phyloP scores from a whole-genome alignment of 1,140 invertebrate species.

The Aphidius ervi region DNA sequence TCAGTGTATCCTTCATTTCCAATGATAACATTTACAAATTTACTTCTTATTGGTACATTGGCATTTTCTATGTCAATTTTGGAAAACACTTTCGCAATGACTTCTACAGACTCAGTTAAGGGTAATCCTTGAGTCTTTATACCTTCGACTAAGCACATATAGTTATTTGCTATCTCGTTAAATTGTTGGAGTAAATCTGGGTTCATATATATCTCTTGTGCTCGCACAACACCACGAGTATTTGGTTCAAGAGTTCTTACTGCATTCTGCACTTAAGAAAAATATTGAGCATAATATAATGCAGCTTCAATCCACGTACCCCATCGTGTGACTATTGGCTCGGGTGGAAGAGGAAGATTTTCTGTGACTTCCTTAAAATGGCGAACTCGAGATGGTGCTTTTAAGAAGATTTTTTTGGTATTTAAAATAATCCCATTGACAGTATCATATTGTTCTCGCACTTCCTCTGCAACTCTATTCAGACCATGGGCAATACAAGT shows the following conservation, averaged over 20 bases:
- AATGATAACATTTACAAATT: not conserved
- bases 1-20: not conserved
- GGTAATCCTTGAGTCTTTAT: not conserved
- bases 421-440: constrained; percentile 18
- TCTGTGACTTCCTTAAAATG: constrained; percentile 38
- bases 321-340: constrained; percentile 45
- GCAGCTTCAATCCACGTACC: constrained; percentile 44
- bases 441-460: constrained; percentile 31
- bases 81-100: not conserved
- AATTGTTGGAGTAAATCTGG: not conserved
- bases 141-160: not conserved
- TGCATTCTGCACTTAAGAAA: constrained; percentile 16
- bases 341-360: constrained; percentile 38
- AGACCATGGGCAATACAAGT: constrained; percentile 43
- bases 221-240: not conserved
- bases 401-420: constrained; percentile 8
- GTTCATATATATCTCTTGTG: not conserved
- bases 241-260: not conserved
- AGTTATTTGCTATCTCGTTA: not conserved
- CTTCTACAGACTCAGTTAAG: not conserved
- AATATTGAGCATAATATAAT: constrained; percentile 37
- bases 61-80: not conserved
- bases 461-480: constrained; percentile 39
- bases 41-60: not conserved
- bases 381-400: constrained; percentile 22